Evolutionary conservation across 2,113 vertebrate genomes (phyloP), one percentile per base, ranked within the genome.

Genomic region (Ptychochromis oligacanthus): DNA sequence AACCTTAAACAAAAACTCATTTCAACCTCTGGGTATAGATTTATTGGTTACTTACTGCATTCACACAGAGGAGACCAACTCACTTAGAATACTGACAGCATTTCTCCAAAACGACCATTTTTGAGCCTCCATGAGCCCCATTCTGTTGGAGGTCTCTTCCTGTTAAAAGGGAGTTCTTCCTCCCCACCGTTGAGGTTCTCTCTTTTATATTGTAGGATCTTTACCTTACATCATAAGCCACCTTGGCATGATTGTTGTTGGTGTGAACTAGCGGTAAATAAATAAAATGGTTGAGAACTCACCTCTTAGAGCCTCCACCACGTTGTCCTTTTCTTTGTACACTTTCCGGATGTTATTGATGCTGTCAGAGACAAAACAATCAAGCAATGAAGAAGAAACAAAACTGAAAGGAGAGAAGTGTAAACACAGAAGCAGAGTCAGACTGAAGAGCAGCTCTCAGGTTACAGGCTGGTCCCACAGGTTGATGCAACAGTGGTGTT

Each of bases 271-370:
- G 0, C 24, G 28, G 2, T 31, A 31, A 31, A 70, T 28, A 70
- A 43, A 4, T 11, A 26, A 38, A 64, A 13, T 38, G 17, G 40
- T 15, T 22, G 2, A 8, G 22, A 13, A 13, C 89, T 87, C 92
- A 99, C 98, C 97, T 95, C 97, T 95, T 85, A 99, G 94, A 84
- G 97, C 97, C 84, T 99, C 97, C 91, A 98, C 96, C n/a, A 92
- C 95, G 83, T 90, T 95, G 87, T 96, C 96, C 88, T 97, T 97
- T 87, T 96, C 97, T 88, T 95, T 96, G 94, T 97, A 98, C 4
- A 97, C 95, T 95, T 99, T 99, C 74, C 95, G 96, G 92, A 99
- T 97, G 92, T 97, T 96, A 93, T 78, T 97, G 93, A 99, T 98
- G 92, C 98, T 99, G 95, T 91, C 94, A 93, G 86, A 92, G 36